Base-by-base conservation (phyloP, 30 jellyfish, hydroid and myxozoan species). In the Clytia hemisphaerica region DNA sequence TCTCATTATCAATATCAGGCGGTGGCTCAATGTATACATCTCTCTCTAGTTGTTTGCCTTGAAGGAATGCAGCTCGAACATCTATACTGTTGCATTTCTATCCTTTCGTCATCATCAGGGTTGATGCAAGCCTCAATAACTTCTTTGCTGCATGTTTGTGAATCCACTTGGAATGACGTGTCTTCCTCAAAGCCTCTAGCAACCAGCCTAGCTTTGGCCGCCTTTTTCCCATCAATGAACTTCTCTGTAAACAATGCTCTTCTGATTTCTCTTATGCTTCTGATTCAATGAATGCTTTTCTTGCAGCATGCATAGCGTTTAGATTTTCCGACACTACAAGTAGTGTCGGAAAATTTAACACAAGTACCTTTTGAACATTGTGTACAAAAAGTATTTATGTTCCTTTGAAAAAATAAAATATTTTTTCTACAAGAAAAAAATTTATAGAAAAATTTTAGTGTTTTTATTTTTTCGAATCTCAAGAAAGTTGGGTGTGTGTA, bases 281-380 rank as follows among this genome's bases (percentile, higher is more conserved):
- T 50, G 75, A 31, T 29, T 48, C 58, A 33, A 76, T 63, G 53
- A 30, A 37, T 6, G 35, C 50, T 33, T 64, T 38, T 27, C 80
- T 29, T 12, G 90, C 90, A 28, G 44, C 26, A 63, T 64, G 75
- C 80, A 76, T 45, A 2, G 90, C 90, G 58, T 76, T 64, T 35
- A 76, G 58, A 64, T 76, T 47, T n/a, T 48, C 35, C 30, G 54
- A 74, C 12, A 76, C 73, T n/a, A n/a, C n/a, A n/a, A n/a, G n/a
- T n/a, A n/a, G n/a, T n/a, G n/a, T n/a, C n/a, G n/a, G n/a, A n/a
- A n/a, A n/a, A n/a, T n/a, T n/a, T n/a, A n/a, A n/a, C n/a, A n/a
- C n/a, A n/a, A n/a, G n/a, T n/a, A n/a, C n/a, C n/a, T n/a, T n/a
- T n/a, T n/a, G n/a, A n/a, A n/a, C n/a, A n/a, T n/a, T n/a, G n/a